Conservation (phyloP, 2,113 vertebrate species). For the Kryptolebias marmoratus region DNA sequence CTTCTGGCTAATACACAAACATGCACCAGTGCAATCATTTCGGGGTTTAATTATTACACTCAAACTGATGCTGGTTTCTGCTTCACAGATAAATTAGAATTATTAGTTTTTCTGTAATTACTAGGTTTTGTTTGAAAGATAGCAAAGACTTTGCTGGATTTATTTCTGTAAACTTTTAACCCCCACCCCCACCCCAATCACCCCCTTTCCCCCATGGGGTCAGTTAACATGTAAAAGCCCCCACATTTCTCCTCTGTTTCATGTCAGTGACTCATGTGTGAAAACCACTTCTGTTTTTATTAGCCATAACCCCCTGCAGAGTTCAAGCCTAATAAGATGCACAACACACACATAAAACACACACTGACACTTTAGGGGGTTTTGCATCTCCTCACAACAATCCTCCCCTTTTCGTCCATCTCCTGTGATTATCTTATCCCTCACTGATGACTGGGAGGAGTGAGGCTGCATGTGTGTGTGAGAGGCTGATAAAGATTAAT, state of each 20-base stretch:
- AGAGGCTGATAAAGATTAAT: conserved; percentile 39
- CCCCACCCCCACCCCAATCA: too few species aligned
- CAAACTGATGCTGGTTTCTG: neutral
- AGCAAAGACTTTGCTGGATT: neutral
- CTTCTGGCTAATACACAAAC: conserved; percentile 5
- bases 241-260: conserved; percentile 16
- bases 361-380: conserved; percentile 1
- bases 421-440: conserved; percentile 64
- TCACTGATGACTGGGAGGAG: conserved; percentile 49
- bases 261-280: conserved; percentile 51
- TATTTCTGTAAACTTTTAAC: neutral
- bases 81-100: neutral
- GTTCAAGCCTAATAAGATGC: conserved; percentile 26
- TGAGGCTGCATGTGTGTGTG: conserved; percentile 14
- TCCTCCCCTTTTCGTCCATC: conserved; percentile 43
- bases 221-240: conserved; percentile 33
- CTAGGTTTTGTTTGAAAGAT: neutral
- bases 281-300: conserved; percentile 65
- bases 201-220: conserved; percentile 11
- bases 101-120: neutral
- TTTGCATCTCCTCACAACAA: neutral
- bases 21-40: neutral
- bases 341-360: conserved; percentile 25
- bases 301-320: conserved; percentile 29
- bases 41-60: neutral